Base-by-base conservation (phyloP, 1,140 invertebrate species). In the Paracyclopina nana region DNA sequence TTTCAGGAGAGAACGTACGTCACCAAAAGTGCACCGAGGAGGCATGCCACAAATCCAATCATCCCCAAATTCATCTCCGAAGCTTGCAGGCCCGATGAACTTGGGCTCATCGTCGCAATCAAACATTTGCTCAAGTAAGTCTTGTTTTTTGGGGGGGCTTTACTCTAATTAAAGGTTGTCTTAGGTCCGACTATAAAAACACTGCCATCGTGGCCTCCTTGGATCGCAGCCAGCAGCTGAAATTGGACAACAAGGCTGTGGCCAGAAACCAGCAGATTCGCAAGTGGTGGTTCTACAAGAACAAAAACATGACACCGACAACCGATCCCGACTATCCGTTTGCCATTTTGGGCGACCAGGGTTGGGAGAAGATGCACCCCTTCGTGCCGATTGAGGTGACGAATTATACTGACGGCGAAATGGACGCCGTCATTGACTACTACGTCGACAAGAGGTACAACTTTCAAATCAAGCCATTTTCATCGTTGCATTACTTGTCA, bases 331-430 rank as follows among this genome's bases (percentile, higher is more conserved):
- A 27, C 24, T 27, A 22, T 6, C 44, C 44, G 9, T 46, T 9
- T 27, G 16, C 44, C 9, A 12, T 46, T 9, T 24, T 46, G 9
- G 44, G 44, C 9, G 25, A 46, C 9, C 16, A 46, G 26, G 44
- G 44, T 25, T 46, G 44, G 44, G 24, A 27, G 6, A 16, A 9
- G 5, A 46, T 46, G 44, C n/a, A 24, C 6, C 44, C 44, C 8
- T 46, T 46, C 16, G 24, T 46, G 5, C 44, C 44, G 9, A 24
- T 46, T 22, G 44, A 46, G 26, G 18, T 46, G 12, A 12, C n/a
- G 6, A 6, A 9, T 12, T 46, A 25, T 27, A 18, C 44, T 6
- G 26, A 46, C 9, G 25, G 24, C 6, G 44, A 46, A 27, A 14
- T 46, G 6, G 20, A 46, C 26, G 26, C 20, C 20, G 26, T 46